These are phyloP conservation scores for Apogon hyalosoma DNA, from an alignment of 2,797 vertebrate genomes.

Conservation along the genomic window DNA sequence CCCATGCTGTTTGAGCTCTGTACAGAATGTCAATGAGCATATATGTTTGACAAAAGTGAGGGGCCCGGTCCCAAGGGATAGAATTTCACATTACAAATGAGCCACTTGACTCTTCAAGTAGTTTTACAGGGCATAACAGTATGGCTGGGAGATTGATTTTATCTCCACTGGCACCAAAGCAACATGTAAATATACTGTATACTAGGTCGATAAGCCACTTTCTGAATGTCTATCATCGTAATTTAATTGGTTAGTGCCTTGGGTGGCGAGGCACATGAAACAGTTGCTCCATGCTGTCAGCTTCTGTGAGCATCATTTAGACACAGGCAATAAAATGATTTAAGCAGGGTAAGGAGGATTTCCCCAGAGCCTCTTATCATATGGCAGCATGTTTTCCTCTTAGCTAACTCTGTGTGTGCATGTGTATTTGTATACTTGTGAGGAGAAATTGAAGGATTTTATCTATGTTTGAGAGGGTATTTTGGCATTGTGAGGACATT, in stretches of 20 bases:
- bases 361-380: constrained; percentile 49
- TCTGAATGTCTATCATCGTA: constrained; percentile 4
- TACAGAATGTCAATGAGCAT: constrained; percentile 51
- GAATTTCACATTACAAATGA: constrained; percentile 34
- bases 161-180: not conserved
- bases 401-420: constrained; percentile 11
- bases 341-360: constrained; percentile 38
- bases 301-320: constrained; percentile 33
- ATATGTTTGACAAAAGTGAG: constrained; percentile 33
- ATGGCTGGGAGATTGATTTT: constrained; percentile 13
- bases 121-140: constrained; percentile 15
- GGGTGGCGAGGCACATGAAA: constrained; percentile 32
- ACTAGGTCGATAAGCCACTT: constrained; percentile 2
- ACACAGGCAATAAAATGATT: constrained; percentile 50
- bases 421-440: not conserved
- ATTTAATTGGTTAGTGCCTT: constrained; percentile 20
- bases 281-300: constrained; percentile 22
- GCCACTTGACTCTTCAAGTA: constrained; percentile 25
- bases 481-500: too few species aligned
- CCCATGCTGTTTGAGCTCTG: constrained; percentile 41
- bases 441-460: not conserved
- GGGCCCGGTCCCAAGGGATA: constrained; percentile 1
- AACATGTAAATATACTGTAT: not conserved
- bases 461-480: too few species aligned
- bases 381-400: constrained; percentile 56